Base-by-base conservation (phyloP, 2,888 invertebrate species). In the Shargacucullia verbasci region DNA sequence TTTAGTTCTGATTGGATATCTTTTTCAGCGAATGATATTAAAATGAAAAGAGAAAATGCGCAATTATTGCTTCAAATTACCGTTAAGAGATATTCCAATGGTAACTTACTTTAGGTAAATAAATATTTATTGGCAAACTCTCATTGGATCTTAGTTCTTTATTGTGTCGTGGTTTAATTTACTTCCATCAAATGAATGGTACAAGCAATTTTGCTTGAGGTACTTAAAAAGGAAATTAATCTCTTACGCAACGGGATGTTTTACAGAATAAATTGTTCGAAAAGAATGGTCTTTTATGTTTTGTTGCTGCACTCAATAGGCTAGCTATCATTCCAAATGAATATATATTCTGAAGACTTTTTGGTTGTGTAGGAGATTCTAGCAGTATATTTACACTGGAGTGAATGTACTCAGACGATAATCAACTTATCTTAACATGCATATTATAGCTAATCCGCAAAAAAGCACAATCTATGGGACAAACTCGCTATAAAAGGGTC, bases 91-190 rank as follows among this genome's bases (percentile, higher is more conserved):
- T 13, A 59, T 53, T 20, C 56, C 60, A 59, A 52, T 62, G 27
- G 70, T 72, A 72, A 14, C 43, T 38, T 58, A 45, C 37, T 48
- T 47, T 5, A 37, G 25, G 6, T 47, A 61, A 70, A 53, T 55
- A 55, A 70, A 55, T 55, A 55, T 67, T 76, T 61, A 70, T 70
- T 63, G 67, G 45, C 13, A 47, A 56, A 63, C 53, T 52, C 57
- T 54, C 59, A 70, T 58, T 37, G 56, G 52, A 53, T 70, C 52
- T 59, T 56, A 61, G 64, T 67, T 59, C 35, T 59, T 57, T 63
- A 66, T 60, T 60, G 57, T 64, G 59, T 45, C 46, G 27, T 11
- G 48, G 38, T 70, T 76, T 59, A 62, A 73, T 70, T 69, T 68
- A 59, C 56, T 70, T 52, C 47, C 45, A 52, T 62, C 50, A 59